phyloP scores from a whole-genome alignment of 2,113 vertebrate species.

The Nothocercus julius region DNA sequence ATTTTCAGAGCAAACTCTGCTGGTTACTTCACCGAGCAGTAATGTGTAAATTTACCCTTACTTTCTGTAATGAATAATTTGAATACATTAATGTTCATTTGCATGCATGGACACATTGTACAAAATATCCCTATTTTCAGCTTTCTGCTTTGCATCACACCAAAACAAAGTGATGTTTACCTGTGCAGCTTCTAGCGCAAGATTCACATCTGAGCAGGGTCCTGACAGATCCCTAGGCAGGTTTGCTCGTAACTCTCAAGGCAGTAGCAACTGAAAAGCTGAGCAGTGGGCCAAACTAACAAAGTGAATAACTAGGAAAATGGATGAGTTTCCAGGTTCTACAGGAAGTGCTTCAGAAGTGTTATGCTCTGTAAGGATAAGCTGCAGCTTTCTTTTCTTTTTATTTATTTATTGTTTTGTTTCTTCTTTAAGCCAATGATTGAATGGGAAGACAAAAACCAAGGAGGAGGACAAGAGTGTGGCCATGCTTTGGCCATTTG shows the following conservation, averaged over 20 bases:
- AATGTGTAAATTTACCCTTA: neutral
- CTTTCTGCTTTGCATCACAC: neutral
- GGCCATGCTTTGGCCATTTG: neutral
- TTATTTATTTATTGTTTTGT: neutral
- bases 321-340: neutral
- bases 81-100: neutral
- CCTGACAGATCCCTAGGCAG: neutral
- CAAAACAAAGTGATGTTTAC: neutral
- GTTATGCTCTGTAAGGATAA: neutral
- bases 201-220: neutral
- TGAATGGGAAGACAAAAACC: neutral
- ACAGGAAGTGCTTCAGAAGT: neutral
- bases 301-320: neutral
- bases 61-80: neutral
- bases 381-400: neutral
- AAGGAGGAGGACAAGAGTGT: neutral
- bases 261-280: neutral
- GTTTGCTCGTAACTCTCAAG: neutral
- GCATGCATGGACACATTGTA: accelerated
- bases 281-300: neutral
- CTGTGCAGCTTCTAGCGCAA: neutral
- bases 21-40: neutral
- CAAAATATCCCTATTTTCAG: neutral
- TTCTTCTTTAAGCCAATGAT: neutral
- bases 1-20: neutral